These are phyloP conservation scores for Neotragus moschatus DNA, from an alignment of 2,113 vertebrate genomes.

Conservation along the genomic window DNA sequence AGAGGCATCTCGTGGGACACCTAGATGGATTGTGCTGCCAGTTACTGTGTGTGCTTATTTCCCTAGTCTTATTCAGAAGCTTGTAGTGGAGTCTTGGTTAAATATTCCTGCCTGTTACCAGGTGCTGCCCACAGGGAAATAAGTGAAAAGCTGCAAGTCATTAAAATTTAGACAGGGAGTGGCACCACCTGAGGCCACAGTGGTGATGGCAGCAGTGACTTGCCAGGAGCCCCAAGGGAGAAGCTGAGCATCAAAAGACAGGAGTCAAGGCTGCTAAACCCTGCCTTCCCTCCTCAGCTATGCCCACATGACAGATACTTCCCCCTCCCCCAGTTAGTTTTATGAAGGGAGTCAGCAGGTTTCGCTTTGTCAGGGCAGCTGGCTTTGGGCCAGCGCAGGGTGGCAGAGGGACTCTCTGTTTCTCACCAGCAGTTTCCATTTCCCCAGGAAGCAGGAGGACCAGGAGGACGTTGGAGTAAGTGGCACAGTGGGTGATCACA, in stretches of 20 bases:
- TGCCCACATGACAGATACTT: background rate
- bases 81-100: background rate
- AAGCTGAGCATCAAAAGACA: background rate
- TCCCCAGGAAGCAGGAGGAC: background rate
- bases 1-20: background rate
- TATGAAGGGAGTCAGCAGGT: background rate
- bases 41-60: background rate
- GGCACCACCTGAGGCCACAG: background rate
- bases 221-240: background rate
- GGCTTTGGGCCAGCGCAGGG: background rate
- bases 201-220: background rate
- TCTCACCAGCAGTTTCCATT: background rate
- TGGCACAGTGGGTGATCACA: background rate
- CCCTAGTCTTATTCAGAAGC: background rate
- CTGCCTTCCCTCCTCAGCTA: background rate
- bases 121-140: background rate
- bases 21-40: background rate
- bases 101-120: conserved; percentile 10
- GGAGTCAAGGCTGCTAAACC: background rate
- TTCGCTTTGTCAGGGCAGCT: background rate
- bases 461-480: background rate
- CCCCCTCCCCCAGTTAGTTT: rapidly evolving
- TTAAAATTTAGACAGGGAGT: background rate
- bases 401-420: background rate
- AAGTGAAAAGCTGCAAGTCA: background rate